Evolutionary conservation across 1,140 invertebrate genomes (phyloP).

Genomic region (Uloborus diversus): DNA sequence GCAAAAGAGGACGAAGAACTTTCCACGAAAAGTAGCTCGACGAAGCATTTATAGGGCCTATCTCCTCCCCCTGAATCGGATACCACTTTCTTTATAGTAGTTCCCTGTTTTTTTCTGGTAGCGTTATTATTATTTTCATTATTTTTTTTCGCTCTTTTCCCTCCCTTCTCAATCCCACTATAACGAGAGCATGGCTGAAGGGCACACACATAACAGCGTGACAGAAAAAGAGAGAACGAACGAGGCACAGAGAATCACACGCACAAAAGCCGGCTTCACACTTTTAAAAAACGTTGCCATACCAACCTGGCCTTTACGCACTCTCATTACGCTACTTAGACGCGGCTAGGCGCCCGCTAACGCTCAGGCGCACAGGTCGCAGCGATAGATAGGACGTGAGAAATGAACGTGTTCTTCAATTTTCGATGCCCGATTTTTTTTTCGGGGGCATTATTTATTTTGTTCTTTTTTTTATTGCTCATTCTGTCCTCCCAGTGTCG

Average conservation of each 20-base stretch:
- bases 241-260: not conserved
- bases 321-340: slow-evolving; percentile 45
- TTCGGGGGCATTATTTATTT: not conserved
- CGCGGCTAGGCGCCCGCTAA: not conserved
- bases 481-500: not conserved
- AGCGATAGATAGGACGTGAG: slow-evolving; percentile 41
- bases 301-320: slow-evolving; percentile 33
- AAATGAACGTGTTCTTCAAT: slow-evolving; percentile 37
- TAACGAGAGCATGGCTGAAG: slow-evolving; percentile 38
- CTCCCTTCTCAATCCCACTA: slow-evolving; percentile 28
- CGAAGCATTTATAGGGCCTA: slow-evolving; percentile 42
- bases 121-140: slow-evolving; percentile 31
- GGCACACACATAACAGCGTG: slow-evolving; percentile 5
- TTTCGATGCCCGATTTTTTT: slow-evolving; percentile 25
- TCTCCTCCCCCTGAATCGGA: not conserved
- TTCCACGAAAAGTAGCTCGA: slow-evolving; percentile 34
- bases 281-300: slow-evolving; percentile 44
- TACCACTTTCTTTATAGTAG: not conserved
- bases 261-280: slow-evolving; percentile 38
- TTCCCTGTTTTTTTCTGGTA: slow-evolving; percentile 7
- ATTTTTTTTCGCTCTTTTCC: slow-evolving; percentile 22
- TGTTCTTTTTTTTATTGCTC: not conserved
- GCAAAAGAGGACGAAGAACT: slow-evolving; percentile 1
- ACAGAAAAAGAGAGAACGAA: not conserved
- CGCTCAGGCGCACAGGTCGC: slow-evolving; percentile 16